phyloP scores from a whole-genome alignment of 2,797 vertebrate genomes.

The Pangasius larnaudii region DNA sequence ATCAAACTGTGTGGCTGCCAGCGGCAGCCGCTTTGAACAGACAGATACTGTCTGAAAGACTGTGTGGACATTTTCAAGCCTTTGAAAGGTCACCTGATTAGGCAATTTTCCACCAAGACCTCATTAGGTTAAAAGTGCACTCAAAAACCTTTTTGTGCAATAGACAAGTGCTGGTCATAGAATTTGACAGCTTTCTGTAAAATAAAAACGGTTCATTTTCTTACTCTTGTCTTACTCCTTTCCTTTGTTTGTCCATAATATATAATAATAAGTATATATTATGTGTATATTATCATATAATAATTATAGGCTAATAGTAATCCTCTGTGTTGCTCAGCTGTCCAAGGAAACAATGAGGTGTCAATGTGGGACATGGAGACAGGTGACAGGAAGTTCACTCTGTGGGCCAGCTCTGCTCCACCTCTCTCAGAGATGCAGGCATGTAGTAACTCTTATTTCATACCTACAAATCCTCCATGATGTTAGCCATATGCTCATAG shows the following conservation, averaged over 20 bases:
- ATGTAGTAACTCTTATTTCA: constrained; percentile 47
- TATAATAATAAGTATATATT: neutral
- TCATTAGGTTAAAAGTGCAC: neutral
- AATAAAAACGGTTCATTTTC: neutral
- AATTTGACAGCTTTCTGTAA: neutral
- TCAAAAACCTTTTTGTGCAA: neutral
- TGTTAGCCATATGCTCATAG: neutral
- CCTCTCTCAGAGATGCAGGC: constrained; percentile 96
- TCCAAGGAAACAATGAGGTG: constrained; percentile 97
- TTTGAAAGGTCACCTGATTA: neutral
- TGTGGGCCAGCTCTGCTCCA: constrained; percentile 94
- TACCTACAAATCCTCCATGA: neutral
- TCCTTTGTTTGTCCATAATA: neutral
- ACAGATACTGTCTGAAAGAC: neutral
- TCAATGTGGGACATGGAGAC: constrained; percentile 99
- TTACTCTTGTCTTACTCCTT: neutral
- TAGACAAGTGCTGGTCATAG: neutral
- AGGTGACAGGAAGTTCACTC: constrained; percentile 90
- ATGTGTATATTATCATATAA: too few species aligned
- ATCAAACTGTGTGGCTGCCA: neutral
- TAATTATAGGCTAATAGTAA: neutral
- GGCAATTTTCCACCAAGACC: neutral
- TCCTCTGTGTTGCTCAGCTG: constrained; percentile 75
- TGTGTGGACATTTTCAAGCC: neutral
- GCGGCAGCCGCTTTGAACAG: neutral